These are phyloP conservation scores for Anthopleura xanthogrammica DNA, from an alignment of 92 coral and sea anemone species.

Conservation along the genomic window DNA sequence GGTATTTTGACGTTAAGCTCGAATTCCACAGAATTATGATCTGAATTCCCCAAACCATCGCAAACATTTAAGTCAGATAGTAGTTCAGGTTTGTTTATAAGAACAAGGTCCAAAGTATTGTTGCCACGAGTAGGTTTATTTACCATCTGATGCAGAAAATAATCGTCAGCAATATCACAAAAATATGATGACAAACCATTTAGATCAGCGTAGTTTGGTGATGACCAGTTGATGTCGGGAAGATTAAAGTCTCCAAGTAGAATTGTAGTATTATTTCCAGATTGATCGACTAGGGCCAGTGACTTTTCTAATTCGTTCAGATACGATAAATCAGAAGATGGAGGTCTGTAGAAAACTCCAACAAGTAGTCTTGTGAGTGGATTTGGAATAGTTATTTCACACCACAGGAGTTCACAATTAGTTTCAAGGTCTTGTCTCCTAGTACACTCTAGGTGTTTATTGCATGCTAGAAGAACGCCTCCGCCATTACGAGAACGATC, in stretches of 20 bases:
- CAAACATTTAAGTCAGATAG: conserved; percentile 30
- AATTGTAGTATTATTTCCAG: conserved; percentile 15
- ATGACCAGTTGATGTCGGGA: conserved; percentile 21
- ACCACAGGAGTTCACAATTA: conserved; percentile 53
- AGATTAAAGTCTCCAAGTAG: conserved; percentile 40
- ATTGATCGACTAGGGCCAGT: conserved; percentile 23
- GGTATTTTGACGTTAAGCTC: conserved; percentile 29
- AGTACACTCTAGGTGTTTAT: neutral
- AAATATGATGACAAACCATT: neutral
- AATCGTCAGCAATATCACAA: conserved; percentile 36
- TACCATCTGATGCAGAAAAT: conserved; percentile 42
- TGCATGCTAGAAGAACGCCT: conserved; percentile 14
- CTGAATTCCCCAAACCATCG: conserved; percentile 46
- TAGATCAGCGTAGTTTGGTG: conserved; percentile 4
- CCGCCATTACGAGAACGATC: conserved; percentile 18
- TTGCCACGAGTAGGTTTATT: conserved; percentile 35
- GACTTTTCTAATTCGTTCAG: conserved; percentile 41
- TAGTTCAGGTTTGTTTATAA: conserved; percentile 31
- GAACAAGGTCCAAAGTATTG: conserved; percentile 50
- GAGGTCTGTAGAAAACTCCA: conserved; percentile 55
- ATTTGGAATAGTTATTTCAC: conserved; percentile 35
- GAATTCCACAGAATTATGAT: conserved; percentile 31
- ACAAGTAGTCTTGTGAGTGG: conserved; percentile 34
- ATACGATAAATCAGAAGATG: conserved; percentile 30
- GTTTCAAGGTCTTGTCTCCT: conserved; percentile 22